Evolutionary conservation across 2,797 vertebrate species (phyloP).

Genomic region (Paramormyrops hopkinsi): DNA sequence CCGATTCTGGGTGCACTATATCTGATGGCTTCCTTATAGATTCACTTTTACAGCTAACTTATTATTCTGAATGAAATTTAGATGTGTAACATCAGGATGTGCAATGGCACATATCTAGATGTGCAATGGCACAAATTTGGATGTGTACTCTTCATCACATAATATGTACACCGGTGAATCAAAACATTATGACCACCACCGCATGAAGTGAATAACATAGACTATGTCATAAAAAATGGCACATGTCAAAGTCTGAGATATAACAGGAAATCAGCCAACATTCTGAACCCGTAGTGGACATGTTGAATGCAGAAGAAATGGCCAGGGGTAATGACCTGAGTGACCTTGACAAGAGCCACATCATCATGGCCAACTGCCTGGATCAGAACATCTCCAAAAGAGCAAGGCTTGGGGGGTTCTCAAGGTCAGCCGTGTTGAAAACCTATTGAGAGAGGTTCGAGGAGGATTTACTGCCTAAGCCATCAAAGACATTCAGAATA

Average conservation of each 20-base stretch:
- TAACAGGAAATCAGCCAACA: neutral
- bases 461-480: neutral
- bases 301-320: neutral
- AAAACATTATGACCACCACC: neutral
- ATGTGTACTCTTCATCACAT: neutral
- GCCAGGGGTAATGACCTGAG: neutral
- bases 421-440: neutral
- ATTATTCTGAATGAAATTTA: neutral
- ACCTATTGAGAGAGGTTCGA: neutral
- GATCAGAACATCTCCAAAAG: neutral
- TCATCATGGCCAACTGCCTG: neutral
- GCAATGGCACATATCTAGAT: neutral
- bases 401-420: neutral
- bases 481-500: conserved; percentile 5
- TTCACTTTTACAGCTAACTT: neutral
- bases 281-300: neutral
- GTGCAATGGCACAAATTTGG: neutral
- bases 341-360: neutral
- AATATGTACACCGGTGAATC: neutral
- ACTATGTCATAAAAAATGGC: neutral
- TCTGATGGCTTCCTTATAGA: neutral
- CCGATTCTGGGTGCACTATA: neutral
- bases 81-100: neutral
- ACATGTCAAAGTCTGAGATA: neutral
- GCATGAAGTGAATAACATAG: neutral